phyloP scores from a whole-genome alignment of 2,888 invertebrate species.

The Thymelicus lineola region DNA sequence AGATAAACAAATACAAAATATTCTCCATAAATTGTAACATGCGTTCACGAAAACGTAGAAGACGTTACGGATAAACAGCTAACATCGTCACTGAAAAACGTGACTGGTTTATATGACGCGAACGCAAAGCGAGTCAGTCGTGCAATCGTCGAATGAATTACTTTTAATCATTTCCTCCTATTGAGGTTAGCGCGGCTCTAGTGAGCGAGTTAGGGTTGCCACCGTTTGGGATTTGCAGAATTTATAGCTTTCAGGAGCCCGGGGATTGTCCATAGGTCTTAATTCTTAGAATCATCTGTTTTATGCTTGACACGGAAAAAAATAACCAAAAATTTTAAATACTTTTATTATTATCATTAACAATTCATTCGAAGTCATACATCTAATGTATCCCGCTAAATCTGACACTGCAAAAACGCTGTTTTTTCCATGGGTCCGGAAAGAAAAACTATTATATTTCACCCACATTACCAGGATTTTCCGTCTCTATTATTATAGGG shows the following conservation, averaged over 20 bases:
- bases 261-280: no score
- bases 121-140: constrained; percentile 46
- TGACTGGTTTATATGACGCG: constrained; percentile 54
- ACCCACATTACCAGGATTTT: no score
- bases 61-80: constrained; percentile 29
- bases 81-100: constrained; percentile 44
- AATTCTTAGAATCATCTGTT: no score
- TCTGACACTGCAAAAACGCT: no score
- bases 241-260: no score
- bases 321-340: no score
- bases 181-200: constrained; percentile 22
- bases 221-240: not conserved
- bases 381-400: no score
- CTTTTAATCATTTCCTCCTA: constrained; percentile 54
- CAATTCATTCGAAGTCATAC: no score
- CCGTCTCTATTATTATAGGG: not conserved
- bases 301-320: no score
- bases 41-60: constrained; percentile 24
- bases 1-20: constrained; percentile 2
- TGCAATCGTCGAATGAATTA: constrained; percentile 59
- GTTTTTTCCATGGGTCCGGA: not conserved
- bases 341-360: no score
- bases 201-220: not conserved
- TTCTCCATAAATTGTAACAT: constrained; percentile 17
- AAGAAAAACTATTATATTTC: not conserved